Base-by-base conservation (phyloP, 2,113 vertebrate genomes). In the Sturnus vulgaris region DNA sequence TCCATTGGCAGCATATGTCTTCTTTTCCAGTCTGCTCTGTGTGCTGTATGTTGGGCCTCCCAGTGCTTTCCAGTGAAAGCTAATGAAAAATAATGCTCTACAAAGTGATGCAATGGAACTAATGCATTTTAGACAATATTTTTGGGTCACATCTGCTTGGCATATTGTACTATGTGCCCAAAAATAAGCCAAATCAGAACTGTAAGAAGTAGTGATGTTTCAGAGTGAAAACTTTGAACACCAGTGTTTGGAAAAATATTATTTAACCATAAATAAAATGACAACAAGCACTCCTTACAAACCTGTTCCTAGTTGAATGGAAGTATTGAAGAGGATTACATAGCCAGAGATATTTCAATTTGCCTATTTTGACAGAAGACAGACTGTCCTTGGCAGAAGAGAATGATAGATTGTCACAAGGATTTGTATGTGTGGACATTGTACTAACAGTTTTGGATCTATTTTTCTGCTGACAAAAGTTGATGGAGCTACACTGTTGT, bases 251-350 rank as follows among this genome's bases (percentile, higher is more conserved):
- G 44, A 75, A 91, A 90, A 47, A 15, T 59, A 14, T 39, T 86
- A 19, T 5, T 79, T 53, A 73, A 81, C 35, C 50, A 55, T 39
- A 86, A 68, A 66, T 66, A 59, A 72, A 86, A 80, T 37, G 15
- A 35, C 46, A 91, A 33, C 11, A 23, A 57, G 9, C 35, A 75
- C 18, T 16, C 49, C 33, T 80, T 76, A 40, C 11, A 97, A 97
- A 97, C 90, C 83, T 97, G 55, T 94, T 97, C 80, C 59, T 86
- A 82, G 72, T 95, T 98, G 86, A 96, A 66, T 95, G 95, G 95
- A 72, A 91, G 87, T 86, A 92, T 87, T 84, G 84, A 95, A 95
- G 88, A 94, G 71, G 73, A 92, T 97, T 92, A 77, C 59, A 85
- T 63, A 28, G 42, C 49, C 69, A 90, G 90, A 97, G 96, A 96